Conservation (phyloP, 2,888 invertebrate genomes). For the Eulithis prunata region DNA sequence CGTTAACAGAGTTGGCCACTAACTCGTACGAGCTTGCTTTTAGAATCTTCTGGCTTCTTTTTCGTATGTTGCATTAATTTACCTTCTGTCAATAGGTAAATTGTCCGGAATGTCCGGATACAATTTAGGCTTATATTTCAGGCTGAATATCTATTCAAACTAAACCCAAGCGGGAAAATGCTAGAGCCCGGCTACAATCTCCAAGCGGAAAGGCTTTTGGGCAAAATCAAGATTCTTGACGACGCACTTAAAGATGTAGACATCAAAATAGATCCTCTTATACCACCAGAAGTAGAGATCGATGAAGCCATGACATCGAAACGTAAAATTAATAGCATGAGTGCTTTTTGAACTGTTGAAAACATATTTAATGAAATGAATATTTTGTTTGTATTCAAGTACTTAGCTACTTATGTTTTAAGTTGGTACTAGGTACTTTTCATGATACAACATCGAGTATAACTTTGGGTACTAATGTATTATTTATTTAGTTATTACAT, state of each 20-base stretch:
- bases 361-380: constrained; percentile 1
- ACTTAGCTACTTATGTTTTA: neutral
- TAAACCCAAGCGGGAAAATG: constrained; percentile 88
- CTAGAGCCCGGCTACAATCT: constrained; percentile 87
- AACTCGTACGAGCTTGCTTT: too few species aligned
- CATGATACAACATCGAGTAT: too few species aligned
- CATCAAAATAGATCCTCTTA: constrained; percentile 69
- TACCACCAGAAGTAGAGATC: constrained; percentile 57
- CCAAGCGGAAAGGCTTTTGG: constrained; percentile 80
- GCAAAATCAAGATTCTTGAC: constrained; percentile 77
- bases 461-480: neutral
- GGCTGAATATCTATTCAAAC: constrained; percentile 88
- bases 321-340: constrained; percentile 57
- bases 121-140: constrained; percentile 45
- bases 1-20: too few species aligned
- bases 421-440: too few species aligned
- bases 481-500: constrained; percentile 2
- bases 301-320: constrained; percentile 43
- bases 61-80: too few species aligned
- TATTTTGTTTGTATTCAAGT: constrained; percentile 1
- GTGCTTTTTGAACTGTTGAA: constrained; percentile 26
- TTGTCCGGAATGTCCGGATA: neutral
- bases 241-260: constrained; percentile 69
- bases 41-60: too few species aligned
- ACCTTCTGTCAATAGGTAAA: neutral